Percentiles rank a stretch among this genome's conserved stretches.
Evolutionary conservation across 2,888 invertebrate species (phyloP).

Genomic region (Gerris lacustris): DNA sequence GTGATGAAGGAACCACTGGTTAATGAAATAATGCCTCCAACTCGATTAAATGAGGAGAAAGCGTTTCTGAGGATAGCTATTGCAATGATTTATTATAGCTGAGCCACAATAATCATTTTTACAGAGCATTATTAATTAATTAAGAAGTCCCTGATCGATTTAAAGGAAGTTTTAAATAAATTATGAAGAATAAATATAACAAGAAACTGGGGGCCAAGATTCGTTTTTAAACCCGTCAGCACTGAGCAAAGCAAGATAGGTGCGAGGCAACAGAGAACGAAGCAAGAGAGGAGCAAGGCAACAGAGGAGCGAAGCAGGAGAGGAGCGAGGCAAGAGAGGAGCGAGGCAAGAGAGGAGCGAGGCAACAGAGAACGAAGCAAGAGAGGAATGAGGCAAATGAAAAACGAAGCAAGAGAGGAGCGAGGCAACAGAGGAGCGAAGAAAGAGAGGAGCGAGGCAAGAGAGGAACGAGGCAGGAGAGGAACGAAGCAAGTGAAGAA

Average conservation of each 20-base stretch:
- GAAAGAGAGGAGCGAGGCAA: slow-evolving; percentile 8
- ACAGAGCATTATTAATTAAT: too few relatives aligned
- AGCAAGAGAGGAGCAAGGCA: not conserved
- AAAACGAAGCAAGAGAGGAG: not conserved
- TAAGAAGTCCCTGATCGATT: too few relatives aligned
- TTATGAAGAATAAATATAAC: too few relatives aligned
- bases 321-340: not conserved
- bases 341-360: not conserved
- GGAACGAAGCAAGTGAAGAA: not conserved
- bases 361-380: not conserved
- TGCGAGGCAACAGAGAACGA: not conserved
- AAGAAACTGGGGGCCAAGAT: too few relatives aligned
- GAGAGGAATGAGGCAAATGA: not conserved
- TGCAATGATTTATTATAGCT: too few relatives aligned
- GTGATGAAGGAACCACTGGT: too few relatives aligned
- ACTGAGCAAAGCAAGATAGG: not conserved
- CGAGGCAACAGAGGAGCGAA: not conserved
- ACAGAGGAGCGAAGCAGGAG: not conserved
- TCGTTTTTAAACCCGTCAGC: too few relatives aligned
- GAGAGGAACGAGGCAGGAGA: not conserved
- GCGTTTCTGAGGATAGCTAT: too few relatives aligned
- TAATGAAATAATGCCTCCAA: too few relatives aligned
- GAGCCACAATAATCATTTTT: too few relatives aligned
- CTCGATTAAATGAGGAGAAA: too few relatives aligned
- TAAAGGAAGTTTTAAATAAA: too few relatives aligned